Conservation (phyloP, 2,797 vertebrate genomes). For the Avahi laniger region DNA sequence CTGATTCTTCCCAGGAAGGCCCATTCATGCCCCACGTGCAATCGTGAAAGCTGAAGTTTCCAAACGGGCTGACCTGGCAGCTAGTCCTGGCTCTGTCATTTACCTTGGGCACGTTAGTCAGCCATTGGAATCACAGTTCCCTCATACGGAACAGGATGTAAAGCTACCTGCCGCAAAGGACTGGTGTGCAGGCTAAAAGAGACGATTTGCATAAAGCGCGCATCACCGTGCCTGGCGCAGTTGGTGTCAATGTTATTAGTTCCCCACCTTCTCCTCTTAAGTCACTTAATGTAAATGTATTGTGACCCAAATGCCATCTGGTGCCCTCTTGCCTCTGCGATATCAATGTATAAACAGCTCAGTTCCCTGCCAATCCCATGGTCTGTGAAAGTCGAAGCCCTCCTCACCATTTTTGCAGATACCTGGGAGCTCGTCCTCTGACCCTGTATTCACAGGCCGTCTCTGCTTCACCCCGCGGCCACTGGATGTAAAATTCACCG, state of each 20-base stretch:
- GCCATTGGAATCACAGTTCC: neutral
- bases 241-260: neutral
- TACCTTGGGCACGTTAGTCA: neutral
- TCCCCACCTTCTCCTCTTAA: neutral
- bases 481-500: neutral
- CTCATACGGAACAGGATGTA: neutral
- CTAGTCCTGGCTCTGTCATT: neutral
- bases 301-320: slow-evolving; percentile 51
- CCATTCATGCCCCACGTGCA: neutral
- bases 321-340: neutral
- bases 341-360: neutral
- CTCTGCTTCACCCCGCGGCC: neutral
- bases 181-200: neutral
- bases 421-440: neutral
- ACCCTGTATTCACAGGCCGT: neutral
- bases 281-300: slow-evolving; percentile 22
- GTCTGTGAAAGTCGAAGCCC: neutral
- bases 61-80: neutral
- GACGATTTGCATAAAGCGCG: neutral
- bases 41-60: neutral
- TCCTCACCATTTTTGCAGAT: neutral
- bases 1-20: neutral
- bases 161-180: neutral
- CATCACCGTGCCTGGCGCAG: rapidly evolving
- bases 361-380: neutral